Base-by-base conservation (phyloP, 2,888 invertebrate species). In the Falcaria lacertinaria region DNA sequence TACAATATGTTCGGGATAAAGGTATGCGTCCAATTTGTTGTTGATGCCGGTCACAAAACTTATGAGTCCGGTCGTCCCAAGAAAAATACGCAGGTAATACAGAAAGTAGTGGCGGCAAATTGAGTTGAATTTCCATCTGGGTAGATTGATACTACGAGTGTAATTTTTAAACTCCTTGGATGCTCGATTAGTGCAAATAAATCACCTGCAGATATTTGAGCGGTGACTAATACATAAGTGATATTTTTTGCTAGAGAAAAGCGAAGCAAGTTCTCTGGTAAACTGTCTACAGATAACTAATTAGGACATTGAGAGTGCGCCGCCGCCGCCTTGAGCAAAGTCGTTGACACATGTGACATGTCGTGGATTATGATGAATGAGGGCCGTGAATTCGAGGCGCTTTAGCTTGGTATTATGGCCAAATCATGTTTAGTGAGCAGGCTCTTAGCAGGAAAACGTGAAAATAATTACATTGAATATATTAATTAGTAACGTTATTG, bases 311-410 rank as follows among this genome's bases (percentile, higher is more conserved):
- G 14, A 37, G 7, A 33, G 35, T 41, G 35, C 39, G 41, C 22
- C 34, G 15, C 15, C 14, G 19, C 33, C 33, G 17, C 16, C 32
- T 44, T 36, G 32, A 46, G 58, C 41, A 22, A 36, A 58, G 57
- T 56, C 59, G 52, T 60, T 59, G 64, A 62, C 58, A 59, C 43
- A 55, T 48, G 50, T 45, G 57, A 59, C 43, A 55, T 48, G 50
- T 45, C 39, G 40, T 39, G 34, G 44, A 36, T 51, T 42, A 56
- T 58, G 52, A 56, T 55, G 46, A 57, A 61, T 49, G 55, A 54
- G 41, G 42, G n/a, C 33, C 33, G 43, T 45, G 45, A 50, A 48
- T 50, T 34, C 41, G 19, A 19, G 19, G 42, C 48, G 45, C 47
- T 54, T 25, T 45, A 55, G 45, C 49, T 50, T 52, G 48, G 47